A percentile compares a stretch with the other conserved stretches of the same genome.
phyloP scores from a whole-genome alignment of 1,140 invertebrate species.

The Pararge aegeria region DNA sequence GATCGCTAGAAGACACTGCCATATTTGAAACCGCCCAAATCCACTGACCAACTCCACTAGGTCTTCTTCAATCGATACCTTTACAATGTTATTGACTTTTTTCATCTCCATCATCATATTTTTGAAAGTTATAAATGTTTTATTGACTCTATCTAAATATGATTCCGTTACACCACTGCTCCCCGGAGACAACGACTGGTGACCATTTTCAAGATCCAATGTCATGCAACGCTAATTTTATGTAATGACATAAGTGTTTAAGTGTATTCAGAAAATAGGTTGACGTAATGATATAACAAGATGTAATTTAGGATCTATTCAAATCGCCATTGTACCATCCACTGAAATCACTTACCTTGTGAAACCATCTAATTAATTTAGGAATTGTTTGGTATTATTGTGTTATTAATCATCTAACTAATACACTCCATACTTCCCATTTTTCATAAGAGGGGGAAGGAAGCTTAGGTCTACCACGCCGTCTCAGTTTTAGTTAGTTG shows the following conservation, averaged over 20 bases:
- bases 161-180: neutral
- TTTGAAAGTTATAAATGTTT: neutral
- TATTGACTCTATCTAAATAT: too few species aligned
- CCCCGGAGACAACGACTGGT: neutral
- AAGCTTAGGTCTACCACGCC: too few species aligned
- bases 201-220: neutral
- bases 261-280: neutral
- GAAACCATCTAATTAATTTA: too few species aligned
- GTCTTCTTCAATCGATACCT: conserved; percentile 21
- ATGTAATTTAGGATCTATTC: neutral
- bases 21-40: conserved; percentile 28
- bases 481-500: too few species aligned
- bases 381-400: too few species aligned
- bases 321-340: neutral
- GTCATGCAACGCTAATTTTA: neutral
- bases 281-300: neutral
- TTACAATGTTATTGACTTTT: conserved; percentile 8
- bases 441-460: too few species aligned
- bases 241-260: neutral
- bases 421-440: too few species aligned
- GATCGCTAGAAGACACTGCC: conserved; percentile 23
- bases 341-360: neutral
- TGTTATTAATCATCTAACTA: too few species aligned
- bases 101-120: conserved; percentile 7
- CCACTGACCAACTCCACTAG: conserved; percentile 28